Percentiles rank a stretch among this genome's conserved stretches.
Evolutionary conservation across 2,888 invertebrate genomes (phyloP).

Genomic region (Ypsolopha scabrella): DNA sequence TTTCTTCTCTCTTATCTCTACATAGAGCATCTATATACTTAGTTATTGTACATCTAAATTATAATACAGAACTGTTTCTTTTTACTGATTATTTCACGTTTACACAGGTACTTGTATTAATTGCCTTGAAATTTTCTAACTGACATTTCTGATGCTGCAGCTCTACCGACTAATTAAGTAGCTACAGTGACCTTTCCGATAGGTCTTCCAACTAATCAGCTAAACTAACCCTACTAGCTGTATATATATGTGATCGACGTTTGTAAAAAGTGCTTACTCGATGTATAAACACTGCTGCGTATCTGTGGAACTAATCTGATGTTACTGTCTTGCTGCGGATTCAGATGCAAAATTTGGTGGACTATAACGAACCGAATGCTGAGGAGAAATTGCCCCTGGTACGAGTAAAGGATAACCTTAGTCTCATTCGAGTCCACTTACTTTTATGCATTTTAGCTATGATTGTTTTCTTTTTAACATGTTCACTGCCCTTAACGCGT

Average conservation of each 20-base stretch:
- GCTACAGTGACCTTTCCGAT: no score
- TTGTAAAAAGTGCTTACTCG: constrained; percentile 13
- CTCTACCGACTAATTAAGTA: no score
- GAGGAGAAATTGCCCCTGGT: constrained; percentile 95
- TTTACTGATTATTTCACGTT: no score
- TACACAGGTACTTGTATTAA: no score
- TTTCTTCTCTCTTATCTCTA: no score
- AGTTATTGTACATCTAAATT: no score
- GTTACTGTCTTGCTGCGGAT: constrained; percentile 58
- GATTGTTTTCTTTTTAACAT: constrained; percentile 15
- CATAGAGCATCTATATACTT: no score
- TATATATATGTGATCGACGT: not conserved
- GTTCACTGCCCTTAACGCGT: no score
- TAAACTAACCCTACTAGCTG: not conserved
- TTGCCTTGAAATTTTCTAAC: no score
- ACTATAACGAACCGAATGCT: constrained; percentile 88
- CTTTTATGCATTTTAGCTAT: constrained; percentile 34
- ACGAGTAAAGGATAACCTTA: constrained; percentile 56
- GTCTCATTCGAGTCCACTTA: constrained; percentile 53
- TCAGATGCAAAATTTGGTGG: constrained; percentile 88
- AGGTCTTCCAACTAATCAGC: no score
- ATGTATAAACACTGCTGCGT: constrained; percentile 7
- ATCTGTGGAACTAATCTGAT: constrained; percentile 36
- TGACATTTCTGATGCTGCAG: no score
- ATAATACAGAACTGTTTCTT: no score